Evolutionary conservation across 1,140 invertebrate species (phyloP).

Genomic region (Sinella curviseta): DNA sequence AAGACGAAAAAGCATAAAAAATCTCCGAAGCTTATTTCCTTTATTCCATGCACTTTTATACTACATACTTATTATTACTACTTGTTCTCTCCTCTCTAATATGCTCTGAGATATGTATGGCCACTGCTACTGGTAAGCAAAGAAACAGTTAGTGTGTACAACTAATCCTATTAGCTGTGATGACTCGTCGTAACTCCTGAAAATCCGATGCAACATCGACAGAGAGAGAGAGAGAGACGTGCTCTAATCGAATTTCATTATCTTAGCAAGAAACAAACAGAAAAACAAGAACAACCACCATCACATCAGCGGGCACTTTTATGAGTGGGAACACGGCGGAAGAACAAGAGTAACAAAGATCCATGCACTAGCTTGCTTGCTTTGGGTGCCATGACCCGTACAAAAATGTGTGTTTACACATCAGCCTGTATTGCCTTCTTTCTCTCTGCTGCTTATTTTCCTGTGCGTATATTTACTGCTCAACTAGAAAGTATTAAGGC

Average conservation of each 20-base stretch:
- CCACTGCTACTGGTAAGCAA: too few relatives aligned
- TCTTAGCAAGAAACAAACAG: conserved; percentile 37
- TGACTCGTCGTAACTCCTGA: conserved; percentile 45
- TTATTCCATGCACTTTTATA: too few relatives aligned
- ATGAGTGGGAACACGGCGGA: conserved; percentile 31
- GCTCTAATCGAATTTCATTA: conserved; percentile 48
- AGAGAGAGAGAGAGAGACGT: conserved; percentile 33
- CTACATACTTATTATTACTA: not conserved
- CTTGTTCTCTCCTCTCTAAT: too few relatives aligned
- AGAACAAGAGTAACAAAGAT: too few relatives aligned
- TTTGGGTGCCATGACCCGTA: too few relatives aligned
- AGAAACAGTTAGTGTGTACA: conserved; percentile 46
- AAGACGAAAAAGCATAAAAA: not conserved
- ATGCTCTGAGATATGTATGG: too few relatives aligned
- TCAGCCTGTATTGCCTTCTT: too few relatives aligned
- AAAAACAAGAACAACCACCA: conserved; percentile 38
- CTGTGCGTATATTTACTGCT: too few relatives aligned
- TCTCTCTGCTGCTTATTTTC: too few relatives aligned
- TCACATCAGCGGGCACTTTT: conserved; percentile 24
- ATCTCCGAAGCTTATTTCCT: not conserved
- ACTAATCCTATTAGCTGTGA: conserved; percentile 49
- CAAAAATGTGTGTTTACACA: too few relatives aligned
- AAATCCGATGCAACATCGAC: conserved; percentile 45
- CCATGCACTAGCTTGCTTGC: too few relatives aligned
- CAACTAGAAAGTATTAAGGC: too few relatives aligned